A percentile compares a stretch with the other conserved stretches of the same genome.
These are phyloP conservation scores for Hydractinia echinata DNA, from an alignment of 30 jellyfish, hydroid and myxozoan genomes.

Conservation along the genomic window DNA sequence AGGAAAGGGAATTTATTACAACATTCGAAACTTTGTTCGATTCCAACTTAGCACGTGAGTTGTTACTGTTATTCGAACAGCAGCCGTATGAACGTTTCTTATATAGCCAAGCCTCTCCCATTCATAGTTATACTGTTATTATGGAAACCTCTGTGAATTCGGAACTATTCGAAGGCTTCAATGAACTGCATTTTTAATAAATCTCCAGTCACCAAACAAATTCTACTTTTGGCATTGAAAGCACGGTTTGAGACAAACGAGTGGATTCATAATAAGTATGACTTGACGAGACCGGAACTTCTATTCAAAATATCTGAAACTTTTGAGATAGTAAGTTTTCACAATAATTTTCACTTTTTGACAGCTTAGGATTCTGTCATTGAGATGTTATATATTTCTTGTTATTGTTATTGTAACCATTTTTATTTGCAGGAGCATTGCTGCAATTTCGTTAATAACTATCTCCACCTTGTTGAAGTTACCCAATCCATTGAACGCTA, in stretches of 20 bases:
- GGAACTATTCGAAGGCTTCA: no score
- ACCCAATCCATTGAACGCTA: slow-evolving; percentile 90
- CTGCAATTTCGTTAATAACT: slow-evolving; percentile 78
- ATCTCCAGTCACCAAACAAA: no score
- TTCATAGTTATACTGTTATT: no score
- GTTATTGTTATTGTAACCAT: neutral
- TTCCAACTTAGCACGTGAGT: slow-evolving; percentile 98
- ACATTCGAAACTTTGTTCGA: slow-evolving; percentile 86
- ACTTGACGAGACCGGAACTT: no score
- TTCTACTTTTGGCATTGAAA: no score
- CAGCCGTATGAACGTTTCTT: no score
- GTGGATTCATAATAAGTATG: no score
- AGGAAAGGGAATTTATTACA: slow-evolving; percentile 89
- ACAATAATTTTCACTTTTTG: neutral
- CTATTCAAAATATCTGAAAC: no score
- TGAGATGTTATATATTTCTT: neutral
- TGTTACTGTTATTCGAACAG: neutral
- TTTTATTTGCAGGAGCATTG: slow-evolving; percentile 64
- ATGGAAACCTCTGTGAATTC: no score
- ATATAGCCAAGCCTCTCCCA: no score
- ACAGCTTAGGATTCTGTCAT: neutral
- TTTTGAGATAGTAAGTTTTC: neutral
- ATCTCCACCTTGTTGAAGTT: slow-evolving; percentile 76
- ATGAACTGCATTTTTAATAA: no score
- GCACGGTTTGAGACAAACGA: no score